Base-by-base conservation (phyloP, 2,888 invertebrate genomes). In the Pomacea canaliculata region DNA sequence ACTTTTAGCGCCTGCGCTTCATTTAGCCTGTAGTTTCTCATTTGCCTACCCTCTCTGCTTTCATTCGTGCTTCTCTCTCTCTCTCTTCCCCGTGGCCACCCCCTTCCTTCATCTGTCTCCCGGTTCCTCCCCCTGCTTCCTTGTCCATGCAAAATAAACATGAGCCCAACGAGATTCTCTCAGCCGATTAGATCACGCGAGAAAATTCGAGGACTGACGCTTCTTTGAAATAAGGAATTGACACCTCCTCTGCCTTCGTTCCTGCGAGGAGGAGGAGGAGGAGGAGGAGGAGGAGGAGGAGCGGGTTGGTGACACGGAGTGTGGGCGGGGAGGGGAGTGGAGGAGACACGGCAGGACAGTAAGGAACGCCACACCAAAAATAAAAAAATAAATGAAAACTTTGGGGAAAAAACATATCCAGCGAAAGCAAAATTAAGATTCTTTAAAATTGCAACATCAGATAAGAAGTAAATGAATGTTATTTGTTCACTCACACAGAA, bases 111-210 rank as follows among this genome's bases (percentile, higher is more conserved):
- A 49, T 48, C 9, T 69, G 18, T 69, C n/a, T 69, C 46, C 51
- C 49, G 46, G 27, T 46, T 10, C 12, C 48, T 48, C 13, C 46
- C 23, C 19, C 16, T 69, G 18, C 51, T 23, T 69, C 68, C 68
- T 19, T 27, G 16, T 37, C 67, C 51, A 56, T 56, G 51, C 51
- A 56, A 56, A 46, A 67, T 37, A 67, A 67, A 67, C 67, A 67
- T 16, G 12, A 56, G 51, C 12, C 12, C 12, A 56, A 56, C 51
- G 51, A 16, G 51, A 56, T 56, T 56, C 51, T 56, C 51, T 56
- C 51, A 16, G 51, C 10, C 51, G 51, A 56, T 56, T 56, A 56
- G 51, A 56, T 56, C 51, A 56, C 51, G 51, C 51, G 51, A 56
- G 51, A 56, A 56, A 56, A n/a, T 27, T n/a, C 37, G 66, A 37